phyloP scores from a whole-genome alignment of 2,113 vertebrate genomes.

The Accipiter virgatus region DNA sequence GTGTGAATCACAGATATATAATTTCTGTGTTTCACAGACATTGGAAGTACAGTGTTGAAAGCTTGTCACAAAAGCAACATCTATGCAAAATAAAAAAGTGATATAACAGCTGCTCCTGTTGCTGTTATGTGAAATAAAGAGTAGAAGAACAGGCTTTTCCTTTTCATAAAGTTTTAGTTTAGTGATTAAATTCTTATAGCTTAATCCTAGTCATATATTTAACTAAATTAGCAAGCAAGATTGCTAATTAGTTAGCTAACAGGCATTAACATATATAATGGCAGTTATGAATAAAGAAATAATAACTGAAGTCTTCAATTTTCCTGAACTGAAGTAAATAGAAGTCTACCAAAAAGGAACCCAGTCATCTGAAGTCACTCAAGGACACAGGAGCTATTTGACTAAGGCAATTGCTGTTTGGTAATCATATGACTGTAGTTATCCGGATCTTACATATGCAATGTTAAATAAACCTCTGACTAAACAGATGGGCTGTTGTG shows the following conservation, averaged over 20 bases:
- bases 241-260: not conserved
- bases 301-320: not conserved
- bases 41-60: not conserved
- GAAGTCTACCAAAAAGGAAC: not conserved
- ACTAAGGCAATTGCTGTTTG: not conserved
- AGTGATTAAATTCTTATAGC: not conserved
- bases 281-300: not conserved
- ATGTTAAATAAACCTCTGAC: slow-evolving; percentile 33
- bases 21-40: not conserved
- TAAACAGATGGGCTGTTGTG: slow-evolving; percentile 41
- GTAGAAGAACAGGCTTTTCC: not conserved
- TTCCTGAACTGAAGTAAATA: not conserved
- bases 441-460: not conserved
- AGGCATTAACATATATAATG: not conserved
- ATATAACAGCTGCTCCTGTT: not conserved
- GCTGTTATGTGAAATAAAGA: not conserved
- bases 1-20: not conserved
- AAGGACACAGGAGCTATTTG: not conserved
- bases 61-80: not conserved
- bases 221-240: not conserved
- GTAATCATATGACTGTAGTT: not conserved
- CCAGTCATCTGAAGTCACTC: not conserved
- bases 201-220: not conserved
- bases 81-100: not conserved
- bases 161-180: not conserved